Conservation (phyloP, 1,140 invertebrate species). For the silkworm (Bombyx mori) region DNA sequence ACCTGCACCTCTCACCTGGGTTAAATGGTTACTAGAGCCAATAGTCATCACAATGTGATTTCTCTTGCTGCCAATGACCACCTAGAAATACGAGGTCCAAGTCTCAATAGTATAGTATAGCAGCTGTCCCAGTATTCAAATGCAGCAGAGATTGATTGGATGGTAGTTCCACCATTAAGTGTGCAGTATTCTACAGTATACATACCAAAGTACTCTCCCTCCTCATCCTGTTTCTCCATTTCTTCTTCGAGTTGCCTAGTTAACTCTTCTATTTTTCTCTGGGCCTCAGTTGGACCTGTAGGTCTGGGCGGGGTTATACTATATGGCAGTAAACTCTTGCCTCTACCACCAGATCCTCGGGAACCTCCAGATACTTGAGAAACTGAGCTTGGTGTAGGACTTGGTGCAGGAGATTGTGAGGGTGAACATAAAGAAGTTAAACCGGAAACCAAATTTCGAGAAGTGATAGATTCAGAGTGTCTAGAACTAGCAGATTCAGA, state of each 20-base stretch:
- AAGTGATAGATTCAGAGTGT: conserved; percentile 40
- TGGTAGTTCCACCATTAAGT: no score
- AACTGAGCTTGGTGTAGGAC: conserved; percentile 69
- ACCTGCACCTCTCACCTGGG: no score
- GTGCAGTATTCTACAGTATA: conserved; percentile 9
- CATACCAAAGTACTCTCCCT: conserved; percentile 96
- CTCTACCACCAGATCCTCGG: conserved; percentile 69
- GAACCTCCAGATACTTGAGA: conserved; percentile 64
- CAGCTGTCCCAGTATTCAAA: no score
- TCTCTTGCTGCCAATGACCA: no score
- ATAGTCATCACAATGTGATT: no score
- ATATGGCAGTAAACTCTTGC: conserved; percentile 86
- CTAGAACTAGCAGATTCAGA: no score
- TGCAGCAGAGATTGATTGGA: no score
- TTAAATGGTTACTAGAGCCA: no score
- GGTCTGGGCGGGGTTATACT: conserved; percentile 90
- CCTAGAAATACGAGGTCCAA: no score
- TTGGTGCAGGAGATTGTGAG: conserved; percentile 57
- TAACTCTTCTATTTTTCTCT: conserved; percentile 91
- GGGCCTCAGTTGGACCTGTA: conserved; percentile 89
- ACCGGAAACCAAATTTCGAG: conserved; percentile 51
- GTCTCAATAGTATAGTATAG: no score
- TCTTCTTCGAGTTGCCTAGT: conserved; percentile 93
- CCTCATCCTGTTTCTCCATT: conserved; percentile 94
- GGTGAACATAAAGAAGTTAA: conserved; percentile 55